These are phyloP conservation scores for Acronicta psi DNA, from an alignment of 2,888 invertebrate genomes.

Conservation along the genomic window DNA sequence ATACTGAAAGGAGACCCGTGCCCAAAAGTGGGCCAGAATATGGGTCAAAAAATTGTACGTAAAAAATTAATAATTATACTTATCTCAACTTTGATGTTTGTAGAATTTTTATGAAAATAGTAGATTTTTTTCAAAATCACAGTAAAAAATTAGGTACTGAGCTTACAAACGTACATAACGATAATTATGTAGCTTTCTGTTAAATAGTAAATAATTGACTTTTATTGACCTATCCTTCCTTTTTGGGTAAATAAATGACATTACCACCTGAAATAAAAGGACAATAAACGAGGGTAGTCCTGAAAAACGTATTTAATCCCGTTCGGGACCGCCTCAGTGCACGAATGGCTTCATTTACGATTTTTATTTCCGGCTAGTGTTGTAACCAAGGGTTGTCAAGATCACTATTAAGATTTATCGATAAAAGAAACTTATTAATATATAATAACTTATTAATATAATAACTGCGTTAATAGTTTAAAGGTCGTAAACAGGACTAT, in stretches of 20 bases:
- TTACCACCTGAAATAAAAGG: slow-evolving; percentile 87
- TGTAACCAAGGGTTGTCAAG: slow-evolving; percentile 38
- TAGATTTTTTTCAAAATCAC: too few species aligned
- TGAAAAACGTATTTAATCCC: slow-evolving; percentile 86
- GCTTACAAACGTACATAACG: too few species aligned
- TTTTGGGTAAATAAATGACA: slow-evolving; percentile 73
- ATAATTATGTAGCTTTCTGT: slow-evolving; percentile 18
- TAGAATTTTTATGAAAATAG: too few species aligned
- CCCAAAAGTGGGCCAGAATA: too few species aligned
- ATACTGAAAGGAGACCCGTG: too few species aligned
- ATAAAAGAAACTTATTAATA: not conserved
- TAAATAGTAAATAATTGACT: slow-evolving; percentile 40
- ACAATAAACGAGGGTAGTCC: slow-evolving; percentile 83
- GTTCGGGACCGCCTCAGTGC: slow-evolving; percentile 79
- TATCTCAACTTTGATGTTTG: not conserved
- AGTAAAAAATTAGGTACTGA: too few species aligned
- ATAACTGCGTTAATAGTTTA: too few species aligned
- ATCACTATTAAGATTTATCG: slow-evolving; percentile 26
- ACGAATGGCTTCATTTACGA: slow-evolving; percentile 88
- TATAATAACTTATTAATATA: too few species aligned
- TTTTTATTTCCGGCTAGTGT: slow-evolving; percentile 86
- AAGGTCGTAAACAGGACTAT: too few species aligned
- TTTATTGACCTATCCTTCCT: slow-evolving; percentile 31
- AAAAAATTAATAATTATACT: too few species aligned
- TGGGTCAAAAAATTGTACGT: too few species aligned